A percentile compares a stretch with the other conserved stretches of the same genome.
Evolutionary conservation across 2,113 vertebrate species (phyloP).

Genomic region (Heptranchias perlo): DNA sequence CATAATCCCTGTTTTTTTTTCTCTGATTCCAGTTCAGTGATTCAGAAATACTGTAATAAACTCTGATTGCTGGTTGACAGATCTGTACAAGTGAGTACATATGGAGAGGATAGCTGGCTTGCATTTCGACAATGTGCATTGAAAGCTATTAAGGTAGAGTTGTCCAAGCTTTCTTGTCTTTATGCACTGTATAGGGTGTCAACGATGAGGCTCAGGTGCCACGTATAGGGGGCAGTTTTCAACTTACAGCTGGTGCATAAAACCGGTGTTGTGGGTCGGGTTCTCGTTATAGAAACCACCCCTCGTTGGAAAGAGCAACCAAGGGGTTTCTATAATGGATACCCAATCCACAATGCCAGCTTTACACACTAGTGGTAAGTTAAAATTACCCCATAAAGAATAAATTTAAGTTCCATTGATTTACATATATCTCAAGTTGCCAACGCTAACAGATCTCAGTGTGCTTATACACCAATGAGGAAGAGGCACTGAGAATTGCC

Average conservation of each 20-base stretch:
- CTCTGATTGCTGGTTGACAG: background rate
- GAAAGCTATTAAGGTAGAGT: background rate
- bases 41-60: background rate
- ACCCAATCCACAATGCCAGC: background rate
- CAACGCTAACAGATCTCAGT: background rate
- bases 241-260: background rate
- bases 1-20: background rate
- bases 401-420: background rate
- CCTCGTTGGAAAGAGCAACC: background rate
- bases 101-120: background rate
- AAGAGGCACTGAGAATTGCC: background rate
- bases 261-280: background rate
- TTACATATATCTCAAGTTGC: no score
- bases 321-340: background rate
- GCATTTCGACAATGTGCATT: background rate
- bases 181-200: background rate
- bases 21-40: background rate
- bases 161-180: background rate
- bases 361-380: background rate
- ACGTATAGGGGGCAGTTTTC: background rate
- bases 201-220: background rate
- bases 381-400: background rate
- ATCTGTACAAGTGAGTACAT: background rate
- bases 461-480: background rate
- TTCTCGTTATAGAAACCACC: background rate